Evolutionary conservation across 2,113 vertebrate genomes (phyloP).

Genomic region (Verasper variegatus): DNA sequence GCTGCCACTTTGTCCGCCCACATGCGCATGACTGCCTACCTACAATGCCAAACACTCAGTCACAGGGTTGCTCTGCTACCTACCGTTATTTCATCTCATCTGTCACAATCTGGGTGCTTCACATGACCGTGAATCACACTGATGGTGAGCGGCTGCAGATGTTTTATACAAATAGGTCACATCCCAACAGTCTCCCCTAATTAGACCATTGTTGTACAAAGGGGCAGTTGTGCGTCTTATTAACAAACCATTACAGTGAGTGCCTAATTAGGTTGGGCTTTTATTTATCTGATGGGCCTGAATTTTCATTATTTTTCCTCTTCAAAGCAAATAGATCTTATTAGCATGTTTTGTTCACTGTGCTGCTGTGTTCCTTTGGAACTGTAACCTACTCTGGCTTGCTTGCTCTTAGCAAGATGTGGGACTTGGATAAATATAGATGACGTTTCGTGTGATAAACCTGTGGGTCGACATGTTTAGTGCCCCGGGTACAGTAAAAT

Average conservation of each 20-base stretch:
- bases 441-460: conserved; percentile 29
- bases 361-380: conserved; percentile 42
- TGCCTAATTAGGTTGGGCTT: conserved; percentile 66
- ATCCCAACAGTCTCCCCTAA: conserved; percentile 70
- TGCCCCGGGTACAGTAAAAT: background rate
- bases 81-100: conserved; percentile 49
- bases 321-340: conserved; percentile 68
- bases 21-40: conserved; percentile 18
- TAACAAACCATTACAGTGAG: conserved; percentile 75
- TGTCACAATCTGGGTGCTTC: conserved; percentile 49
- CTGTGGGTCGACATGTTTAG: background rate
- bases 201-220: conserved; percentile 71
- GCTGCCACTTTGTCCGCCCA: conserved; percentile 33
- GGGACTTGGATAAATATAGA: conserved; percentile 28
- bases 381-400: background rate
- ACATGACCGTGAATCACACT: conserved; percentile 50
- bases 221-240: conserved; percentile 63
- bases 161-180: conserved; percentile 75
- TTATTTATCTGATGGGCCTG: conserved; percentile 59
- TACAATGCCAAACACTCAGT: conserved; percentile 40
- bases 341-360: conserved; percentile 59
- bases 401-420: background rate
- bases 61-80: conserved; percentile 44
- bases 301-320: conserved; percentile 48
- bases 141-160: conserved; percentile 70